Evolutionary conservation across 2,888 invertebrate genomes (phyloP).

Genomic region (Lasioglossum pauxillum): DNA sequence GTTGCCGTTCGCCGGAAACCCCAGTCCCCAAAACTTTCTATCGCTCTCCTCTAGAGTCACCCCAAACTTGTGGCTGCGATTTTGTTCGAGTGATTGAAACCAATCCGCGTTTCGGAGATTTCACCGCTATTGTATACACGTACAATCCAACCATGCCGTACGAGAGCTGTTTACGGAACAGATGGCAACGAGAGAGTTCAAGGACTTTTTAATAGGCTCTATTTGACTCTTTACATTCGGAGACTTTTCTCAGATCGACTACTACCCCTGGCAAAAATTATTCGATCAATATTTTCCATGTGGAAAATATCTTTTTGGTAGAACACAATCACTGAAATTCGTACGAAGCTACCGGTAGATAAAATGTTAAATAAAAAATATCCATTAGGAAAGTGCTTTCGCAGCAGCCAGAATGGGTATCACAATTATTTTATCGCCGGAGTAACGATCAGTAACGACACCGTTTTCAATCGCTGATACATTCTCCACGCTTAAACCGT

Average conservation of each 20-base stretch:
- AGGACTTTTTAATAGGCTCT: neutral
- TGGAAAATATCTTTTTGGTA: neutral
- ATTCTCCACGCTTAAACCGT: neutral
- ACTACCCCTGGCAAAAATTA: too few relatives aligned
- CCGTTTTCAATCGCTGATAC: neutral
- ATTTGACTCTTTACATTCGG: neutral
- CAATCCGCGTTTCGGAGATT: neutral
- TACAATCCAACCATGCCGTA: neutral
- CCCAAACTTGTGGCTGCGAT: conserved; percentile 1
- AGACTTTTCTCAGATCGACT: too few relatives aligned
- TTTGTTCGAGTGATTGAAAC: conserved; percentile 12
- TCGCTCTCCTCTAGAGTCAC: neutral
- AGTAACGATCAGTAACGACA: neutral
- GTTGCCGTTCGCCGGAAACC: conserved; percentile 30
- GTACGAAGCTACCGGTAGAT: neutral
- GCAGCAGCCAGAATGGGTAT: neutral
- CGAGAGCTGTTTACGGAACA: conserved; percentile 3
- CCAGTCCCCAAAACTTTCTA: conserved; percentile 11
- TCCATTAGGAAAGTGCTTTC: neutral
- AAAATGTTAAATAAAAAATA: neutral
- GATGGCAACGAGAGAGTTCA: neutral
- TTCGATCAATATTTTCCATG: too few relatives aligned
- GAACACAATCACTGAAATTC: neutral
- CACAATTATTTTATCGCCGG: neutral
- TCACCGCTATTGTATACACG: neutral